Percentiles rank a stretch among this genome's conserved stretches.
Evolutionary conservation across 2,888 invertebrate species (phyloP).

Genomic region (Deilephila porcellus): DNA sequence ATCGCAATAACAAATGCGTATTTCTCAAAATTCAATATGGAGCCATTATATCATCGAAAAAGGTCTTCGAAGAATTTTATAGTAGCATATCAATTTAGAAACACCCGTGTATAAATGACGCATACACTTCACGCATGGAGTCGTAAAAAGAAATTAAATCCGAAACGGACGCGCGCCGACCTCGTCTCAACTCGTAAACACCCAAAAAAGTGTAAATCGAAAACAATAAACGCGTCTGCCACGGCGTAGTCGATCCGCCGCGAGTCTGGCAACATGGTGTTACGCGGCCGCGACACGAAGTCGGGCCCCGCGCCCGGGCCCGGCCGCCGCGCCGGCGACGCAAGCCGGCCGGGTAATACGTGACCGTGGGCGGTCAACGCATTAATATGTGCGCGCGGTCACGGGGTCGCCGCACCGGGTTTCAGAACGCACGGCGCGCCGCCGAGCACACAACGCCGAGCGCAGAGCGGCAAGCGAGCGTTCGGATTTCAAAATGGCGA

Average conservation of each 20-base stretch:
- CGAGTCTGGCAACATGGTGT: slow-evolving; percentile 59
- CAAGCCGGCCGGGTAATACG: slow-evolving; percentile 63
- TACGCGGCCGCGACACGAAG: slow-evolving; percentile 49
- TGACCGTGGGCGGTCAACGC: slow-evolving; percentile 80
- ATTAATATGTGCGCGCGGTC: slow-evolving; percentile 80
- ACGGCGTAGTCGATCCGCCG: slow-evolving; percentile 48
- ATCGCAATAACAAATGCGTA: slow-evolving; percentile 8
- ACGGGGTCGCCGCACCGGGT: slow-evolving; percentile 76
- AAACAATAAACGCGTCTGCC: slow-evolving; percentile 79
- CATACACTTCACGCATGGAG: slow-evolving; percentile 45
- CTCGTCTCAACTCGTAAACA: slow-evolving; percentile 75
- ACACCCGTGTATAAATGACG: slow-evolving; percentile 27
- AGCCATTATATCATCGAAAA: slow-evolving; percentile 9
- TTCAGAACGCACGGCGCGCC: slow-evolving; percentile 56
- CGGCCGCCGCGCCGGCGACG: slow-evolving; percentile 56
- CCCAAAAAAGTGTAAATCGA: slow-evolving; percentile 76
- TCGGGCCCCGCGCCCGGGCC: slow-evolving; percentile 42
- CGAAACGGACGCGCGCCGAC: slow-evolving; percentile 74
- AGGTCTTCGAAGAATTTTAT: slow-evolving; percentile 25
- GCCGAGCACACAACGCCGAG: slow-evolving; percentile 35
- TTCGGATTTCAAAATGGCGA: slow-evolving; percentile 65
- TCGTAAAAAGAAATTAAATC: slow-evolving; percentile 67
- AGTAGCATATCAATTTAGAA: slow-evolving; percentile 25
- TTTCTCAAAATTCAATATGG: slow-evolving; percentile 1
- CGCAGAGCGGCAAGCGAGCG: slow-evolving; percentile 43